Evolutionary conservation across 2,113 vertebrate genomes (phyloP).

Genomic region (Eleginops maclovinus): DNA sequence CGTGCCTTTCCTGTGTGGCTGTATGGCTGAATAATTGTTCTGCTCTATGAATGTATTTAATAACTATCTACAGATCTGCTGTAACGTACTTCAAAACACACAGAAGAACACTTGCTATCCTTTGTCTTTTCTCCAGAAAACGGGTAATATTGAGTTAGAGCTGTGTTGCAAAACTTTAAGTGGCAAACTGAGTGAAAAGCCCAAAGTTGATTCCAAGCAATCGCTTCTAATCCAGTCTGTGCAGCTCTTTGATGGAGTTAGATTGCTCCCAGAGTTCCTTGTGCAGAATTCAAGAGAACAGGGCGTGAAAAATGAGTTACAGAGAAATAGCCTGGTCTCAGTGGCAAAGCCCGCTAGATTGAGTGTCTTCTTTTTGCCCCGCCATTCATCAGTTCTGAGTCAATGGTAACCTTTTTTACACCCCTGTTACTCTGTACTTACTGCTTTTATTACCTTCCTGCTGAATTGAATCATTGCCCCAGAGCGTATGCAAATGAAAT

Average conservation of each 20-base stretch:
- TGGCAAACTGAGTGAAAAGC: slow-evolving; percentile 5
- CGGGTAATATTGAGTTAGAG: slow-evolving; percentile 40
- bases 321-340: slow-evolving; percentile 44
- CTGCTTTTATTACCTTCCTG: slow-evolving; percentile 63
- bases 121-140: not conserved
- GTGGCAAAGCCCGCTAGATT: slow-evolving; percentile 48
- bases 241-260: slow-evolving; percentile 49
- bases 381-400: slow-evolving; percentile 58
- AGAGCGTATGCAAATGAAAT: slow-evolving; percentile 63
- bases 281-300: slow-evolving; percentile 27
- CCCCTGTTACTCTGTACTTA: slow-evolving; percentile 41
- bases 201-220: slow-evolving; percentile 34
- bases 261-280: slow-evolving; percentile 33
- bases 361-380: slow-evolving; percentile 20
- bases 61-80: not conserved
- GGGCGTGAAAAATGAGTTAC: slow-evolving; percentile 43
- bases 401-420: slow-evolving; percentile 64
- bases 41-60: not conserved
- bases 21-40: not conserved
- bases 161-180: slow-evolving; percentile 8
- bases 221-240: slow-evolving; percentile 48
- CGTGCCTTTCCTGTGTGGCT: not conserved
- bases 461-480: slow-evolving; percentile 59
- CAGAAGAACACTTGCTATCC: not conserved
- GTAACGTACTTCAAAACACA: not conserved